phyloP scores from a whole-genome alignment of 1,140 invertebrate species.

The Gryon sp. region DNA sequence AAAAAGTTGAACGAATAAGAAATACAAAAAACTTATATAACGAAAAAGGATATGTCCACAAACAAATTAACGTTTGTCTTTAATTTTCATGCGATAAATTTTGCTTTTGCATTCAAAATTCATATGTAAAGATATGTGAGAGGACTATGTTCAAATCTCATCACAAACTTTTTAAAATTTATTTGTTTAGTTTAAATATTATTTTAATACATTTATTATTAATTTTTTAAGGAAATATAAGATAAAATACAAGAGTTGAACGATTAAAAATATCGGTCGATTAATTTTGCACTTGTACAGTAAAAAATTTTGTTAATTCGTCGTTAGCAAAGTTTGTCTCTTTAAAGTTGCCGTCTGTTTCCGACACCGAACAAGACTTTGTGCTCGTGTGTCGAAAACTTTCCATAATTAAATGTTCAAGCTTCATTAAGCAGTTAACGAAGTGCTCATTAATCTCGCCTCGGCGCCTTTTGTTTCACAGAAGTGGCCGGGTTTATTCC shows the following conservation, averaged over 20 bases:
- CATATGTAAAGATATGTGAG: too few relatives aligned
- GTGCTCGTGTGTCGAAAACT: conserved; percentile 60
- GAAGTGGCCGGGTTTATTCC: conserved; percentile 58
- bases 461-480: conserved; percentile 56
- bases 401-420: conserved; percentile 65
- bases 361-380: conserved; percentile 58
- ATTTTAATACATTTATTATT: too few relatives aligned
- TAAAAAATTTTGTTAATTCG: conserved; percentile 48
- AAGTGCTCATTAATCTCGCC: conserved; percentile 63
- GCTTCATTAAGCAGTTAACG: conserved; percentile 65
- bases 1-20: conserved; percentile 27
- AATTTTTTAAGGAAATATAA: not conserved
- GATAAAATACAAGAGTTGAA: too few relatives aligned
- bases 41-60: conserved; percentile 1
- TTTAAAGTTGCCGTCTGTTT: conserved; percentile 59
- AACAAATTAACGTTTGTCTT: conserved; percentile 18
- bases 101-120: too few relatives aligned
- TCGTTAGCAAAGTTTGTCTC: conserved; percentile 53
- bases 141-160: too few relatives aligned
- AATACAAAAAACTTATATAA: not conserved
- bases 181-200: not conserved
- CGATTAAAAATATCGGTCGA: conserved; percentile 1
- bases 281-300: conserved; percentile 30
- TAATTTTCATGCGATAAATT: conserved; percentile 9
- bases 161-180: not conserved